These are phyloP conservation scores for Turritopsis rubra DNA, from an alignment of 30 jellyfish, hydroid and myxozoan species.

Conservation along the genomic window DNA sequence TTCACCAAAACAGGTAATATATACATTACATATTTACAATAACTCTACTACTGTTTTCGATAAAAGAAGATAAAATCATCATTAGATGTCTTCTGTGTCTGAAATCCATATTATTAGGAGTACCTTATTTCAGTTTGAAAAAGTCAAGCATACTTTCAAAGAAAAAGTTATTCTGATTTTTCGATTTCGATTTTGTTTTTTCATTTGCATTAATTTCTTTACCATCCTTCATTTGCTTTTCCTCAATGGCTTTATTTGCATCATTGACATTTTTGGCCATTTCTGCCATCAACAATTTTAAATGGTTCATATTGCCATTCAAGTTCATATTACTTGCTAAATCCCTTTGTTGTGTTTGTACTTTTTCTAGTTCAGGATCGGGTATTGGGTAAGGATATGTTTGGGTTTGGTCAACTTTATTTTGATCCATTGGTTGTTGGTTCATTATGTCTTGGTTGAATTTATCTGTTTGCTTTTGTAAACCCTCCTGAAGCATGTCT, in stretches of 20 bases:
- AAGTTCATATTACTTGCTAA: slow-evolving; percentile 23
- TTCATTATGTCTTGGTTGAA: slow-evolving; percentile 27
- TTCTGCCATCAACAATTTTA: slow-evolving; percentile 23
- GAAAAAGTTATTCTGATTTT: slow-evolving; percentile 13
- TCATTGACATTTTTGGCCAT: slow-evolving; percentile 23
- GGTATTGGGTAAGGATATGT: slow-evolving; percentile 26
- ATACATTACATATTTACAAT: not conserved
- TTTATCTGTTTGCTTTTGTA: slow-evolving; percentile 26
- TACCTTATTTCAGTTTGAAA: not conserved
- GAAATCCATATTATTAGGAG: too few species aligned
- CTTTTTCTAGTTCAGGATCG: slow-evolving; percentile 21
- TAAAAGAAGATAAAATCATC: too few species aligned
- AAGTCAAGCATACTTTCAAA: not conserved
- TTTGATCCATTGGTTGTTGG: slow-evolving; percentile 34
- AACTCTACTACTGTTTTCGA: too few species aligned
- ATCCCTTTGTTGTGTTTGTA: slow-evolving; percentile 20
- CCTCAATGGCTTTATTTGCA: slow-evolving; percentile 22
- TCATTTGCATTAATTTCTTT: slow-evolving; percentile 5
- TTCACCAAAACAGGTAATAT: not conserved
- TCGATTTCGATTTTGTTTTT: not conserved
- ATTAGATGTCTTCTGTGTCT: too few species aligned
- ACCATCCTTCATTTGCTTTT: slow-evolving; percentile 9
- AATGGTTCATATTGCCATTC: slow-evolving; percentile 38
- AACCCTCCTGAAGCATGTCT: slow-evolving; percentile 24
- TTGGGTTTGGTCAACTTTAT: slow-evolving; percentile 25